These are phyloP conservation scores for Darevskia nairensis DNA, from an alignment of 2,797 vertebrate genomes.

Conservation along the genomic window DNA sequence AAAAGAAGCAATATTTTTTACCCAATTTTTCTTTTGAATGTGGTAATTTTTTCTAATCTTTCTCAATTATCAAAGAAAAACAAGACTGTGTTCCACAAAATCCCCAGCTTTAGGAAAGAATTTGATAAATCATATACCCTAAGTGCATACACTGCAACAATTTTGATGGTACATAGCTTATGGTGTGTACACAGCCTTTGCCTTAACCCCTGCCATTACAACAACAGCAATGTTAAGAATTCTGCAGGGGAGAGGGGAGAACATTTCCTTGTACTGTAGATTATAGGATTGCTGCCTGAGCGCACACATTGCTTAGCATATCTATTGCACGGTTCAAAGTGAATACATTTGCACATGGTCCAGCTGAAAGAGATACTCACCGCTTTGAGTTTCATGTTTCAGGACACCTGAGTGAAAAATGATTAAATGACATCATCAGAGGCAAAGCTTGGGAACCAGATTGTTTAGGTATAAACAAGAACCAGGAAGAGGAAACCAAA, in stretches of 20 bases:
- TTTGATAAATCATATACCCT: no score
- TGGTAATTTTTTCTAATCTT: no score
- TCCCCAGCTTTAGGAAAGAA: no score
- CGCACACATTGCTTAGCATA: neutral
- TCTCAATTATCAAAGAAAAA: no score
- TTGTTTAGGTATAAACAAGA: neutral
- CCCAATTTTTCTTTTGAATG: no score
- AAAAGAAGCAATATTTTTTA: no score
- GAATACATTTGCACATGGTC: neutral
- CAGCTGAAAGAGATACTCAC: neutral
- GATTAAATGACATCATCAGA: neutral
- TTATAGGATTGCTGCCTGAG: neutral
- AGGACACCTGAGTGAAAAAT: slow-evolving; percentile 4
- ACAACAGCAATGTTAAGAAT: neutral
- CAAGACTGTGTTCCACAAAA: no score
- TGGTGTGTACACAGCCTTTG: no score
- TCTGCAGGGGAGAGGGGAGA: neutral
- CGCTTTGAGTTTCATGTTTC: neutral
- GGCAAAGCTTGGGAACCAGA: neutral
- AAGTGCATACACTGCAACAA: no score
- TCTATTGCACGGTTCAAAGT: neutral
- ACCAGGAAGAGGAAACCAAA: neutral
- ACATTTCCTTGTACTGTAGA: no score
- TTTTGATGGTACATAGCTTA: no score
- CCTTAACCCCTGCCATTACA: neutral